phyloP scores from a whole-genome alignment of 2,797 vertebrate species.

The Toxotes lorentzi region DNA sequence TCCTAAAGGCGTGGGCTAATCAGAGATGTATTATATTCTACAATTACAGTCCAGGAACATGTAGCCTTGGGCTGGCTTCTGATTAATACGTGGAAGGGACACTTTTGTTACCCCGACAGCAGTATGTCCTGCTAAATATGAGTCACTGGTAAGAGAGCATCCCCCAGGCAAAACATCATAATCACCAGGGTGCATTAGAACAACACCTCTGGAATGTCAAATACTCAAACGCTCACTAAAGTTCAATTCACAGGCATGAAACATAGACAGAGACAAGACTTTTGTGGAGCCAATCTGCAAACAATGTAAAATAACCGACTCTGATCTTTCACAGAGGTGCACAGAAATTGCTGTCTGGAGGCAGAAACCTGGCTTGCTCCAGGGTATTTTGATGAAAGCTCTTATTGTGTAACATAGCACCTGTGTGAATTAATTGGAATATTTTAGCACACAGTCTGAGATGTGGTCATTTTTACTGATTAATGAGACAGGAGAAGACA shows the following conservation, averaged over 20 bases:
- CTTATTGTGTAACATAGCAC: constrained; percentile 2
- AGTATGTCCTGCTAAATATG: constrained; percentile 64
- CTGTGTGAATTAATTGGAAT: constrained; percentile 40
- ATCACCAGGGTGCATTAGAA: constrained; percentile 54
- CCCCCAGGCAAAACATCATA: constrained; percentile 54
- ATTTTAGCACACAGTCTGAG: constrained; percentile 29
- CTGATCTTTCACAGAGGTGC: constrained; percentile 22
- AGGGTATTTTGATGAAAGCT: constrained; percentile 16
- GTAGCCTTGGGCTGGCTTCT: constrained; percentile 61
- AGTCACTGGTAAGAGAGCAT: constrained; percentile 60
- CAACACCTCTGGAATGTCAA: constrained; percentile 68
- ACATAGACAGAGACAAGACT: constrained; percentile 11
- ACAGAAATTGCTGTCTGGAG: constrained; percentile 1
- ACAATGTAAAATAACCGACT: constrained; percentile 30
- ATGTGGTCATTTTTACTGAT: constrained; percentile 40
- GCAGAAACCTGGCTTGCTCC: neutral
- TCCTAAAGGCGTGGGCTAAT: constrained; percentile 58
- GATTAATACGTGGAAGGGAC: constrained; percentile 68
- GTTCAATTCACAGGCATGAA: constrained; percentile 32
- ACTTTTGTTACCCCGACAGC: constrained; percentile 57
- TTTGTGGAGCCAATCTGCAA: constrained; percentile 39
- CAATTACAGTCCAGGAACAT: constrained; percentile 70
- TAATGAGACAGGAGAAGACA: constrained; percentile 36
- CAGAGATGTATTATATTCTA: constrained; percentile 60
- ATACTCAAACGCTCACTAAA: constrained; percentile 47